Base-by-base conservation (phyloP, 2,888 invertebrate genomes). In the Aspidiotus rigidus region DNA sequence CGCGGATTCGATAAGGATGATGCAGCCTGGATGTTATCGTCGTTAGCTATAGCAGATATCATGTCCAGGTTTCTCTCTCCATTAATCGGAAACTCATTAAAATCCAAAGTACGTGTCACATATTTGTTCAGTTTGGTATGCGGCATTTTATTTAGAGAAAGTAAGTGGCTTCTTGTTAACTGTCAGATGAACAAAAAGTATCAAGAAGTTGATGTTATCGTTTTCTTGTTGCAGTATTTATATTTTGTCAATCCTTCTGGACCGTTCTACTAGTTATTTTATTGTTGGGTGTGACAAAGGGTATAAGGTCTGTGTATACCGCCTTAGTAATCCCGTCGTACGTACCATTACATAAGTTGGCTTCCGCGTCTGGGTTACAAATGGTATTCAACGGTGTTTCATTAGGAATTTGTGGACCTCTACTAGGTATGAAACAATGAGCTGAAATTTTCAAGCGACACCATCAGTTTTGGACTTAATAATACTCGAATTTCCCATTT, bases 311-410 rank as follows among this genome's bases (percentile, higher is more conserved):
- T 0, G 86, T 88, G 0, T 87, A 85, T 74, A 84, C 86, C 82
- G 81, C 83, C 60, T 78, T 87, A 15, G 83, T 87, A 6, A 84
- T 88, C 70, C 87, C 88, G 0, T 83, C 79, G 75, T 83, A 87
- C 74, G 85, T 88, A 7, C 85, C 86, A 0, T 77, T 88, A 49
- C 84, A 87, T 66, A 79, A 84, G 73, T 77, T 87, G 28, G 82
- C 87, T 2, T 83, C 84, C 60, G 88, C 88, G 3, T 83, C 84
- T 7, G 86, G 86, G 5, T 83, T 88, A 56, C 87, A 87, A 76
- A 86, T 85, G 83, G 81, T 87, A 71, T 80, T 82, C 71, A 87
- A 87, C 76, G 87, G 87, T 16, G 76, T 74, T 2, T 28, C 73
- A n/a, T 70, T 74, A 7, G 55, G 73, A 42, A 56, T 70, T 7